Conservation (phyloP, 2,797 vertebrate species). For the Eulemur rubriventer region DNA sequence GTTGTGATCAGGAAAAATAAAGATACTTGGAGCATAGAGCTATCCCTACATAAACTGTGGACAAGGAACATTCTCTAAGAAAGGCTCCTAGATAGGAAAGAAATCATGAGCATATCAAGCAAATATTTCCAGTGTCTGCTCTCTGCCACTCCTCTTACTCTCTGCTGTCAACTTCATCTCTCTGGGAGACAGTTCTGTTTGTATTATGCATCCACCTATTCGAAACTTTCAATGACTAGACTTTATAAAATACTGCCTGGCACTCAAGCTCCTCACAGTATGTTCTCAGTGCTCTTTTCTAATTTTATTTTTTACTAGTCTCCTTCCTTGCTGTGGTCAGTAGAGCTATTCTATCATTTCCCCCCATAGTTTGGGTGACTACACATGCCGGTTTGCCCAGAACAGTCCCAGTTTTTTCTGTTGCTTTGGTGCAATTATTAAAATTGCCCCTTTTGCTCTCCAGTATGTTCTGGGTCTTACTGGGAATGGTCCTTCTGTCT, state of each 20-base stretch:
- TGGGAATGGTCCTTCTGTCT: not conserved
- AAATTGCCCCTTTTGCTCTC: not conserved
- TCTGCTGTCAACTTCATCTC: not conserved
- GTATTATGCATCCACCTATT: not conserved
- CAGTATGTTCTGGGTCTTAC: not conserved
- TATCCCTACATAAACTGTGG: not conserved
- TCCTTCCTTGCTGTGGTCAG: not conserved
- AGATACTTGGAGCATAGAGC: not conserved
- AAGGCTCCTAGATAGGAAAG: not conserved
- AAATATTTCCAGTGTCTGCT: not conserved
- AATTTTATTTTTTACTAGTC: not conserved
- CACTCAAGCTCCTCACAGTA: not conserved
- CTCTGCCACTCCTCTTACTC: not conserved
- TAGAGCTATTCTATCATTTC: not conserved
- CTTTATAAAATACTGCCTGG: not conserved
- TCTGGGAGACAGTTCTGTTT: not conserved
- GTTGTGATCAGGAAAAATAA: not conserved
- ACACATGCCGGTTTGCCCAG: not conserved
- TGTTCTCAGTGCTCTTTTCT: not conserved
- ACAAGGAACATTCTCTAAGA: not conserved
- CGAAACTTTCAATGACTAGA: not conserved
- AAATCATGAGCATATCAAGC: not conserved
- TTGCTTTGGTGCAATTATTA: not conserved
- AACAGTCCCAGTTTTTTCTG: not conserved
- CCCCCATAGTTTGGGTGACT: too few species aligned